A percentile compares a stretch with the other conserved stretches of the same genome.
Evolutionary conservation across 2,797 vertebrate species (phyloP).

Genomic region (Oreonectes daqikongensis): DNA sequence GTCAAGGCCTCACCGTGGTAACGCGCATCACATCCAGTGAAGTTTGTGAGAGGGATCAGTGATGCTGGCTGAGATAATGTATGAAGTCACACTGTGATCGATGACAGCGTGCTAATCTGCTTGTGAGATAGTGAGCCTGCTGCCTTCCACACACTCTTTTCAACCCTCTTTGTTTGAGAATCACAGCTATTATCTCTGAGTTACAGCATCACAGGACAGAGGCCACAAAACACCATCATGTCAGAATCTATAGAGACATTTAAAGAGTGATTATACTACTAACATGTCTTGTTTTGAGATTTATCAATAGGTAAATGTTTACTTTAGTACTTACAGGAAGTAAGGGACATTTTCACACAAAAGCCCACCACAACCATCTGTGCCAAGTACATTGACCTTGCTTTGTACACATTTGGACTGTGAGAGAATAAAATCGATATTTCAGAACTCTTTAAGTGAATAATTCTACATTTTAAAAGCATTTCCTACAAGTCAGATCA

Average conservation of each 20-base stretch:
- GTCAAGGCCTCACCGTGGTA: conserved; percentile 28
- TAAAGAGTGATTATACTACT: conserved; percentile 12
- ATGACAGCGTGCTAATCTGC: conserved; percentile 60
- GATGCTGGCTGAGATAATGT: conserved; percentile 56
- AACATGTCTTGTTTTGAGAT: conserved; percentile 21
- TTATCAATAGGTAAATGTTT: conserved; percentile 11
- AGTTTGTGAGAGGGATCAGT: conserved; percentile 51
- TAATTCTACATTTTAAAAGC: conserved; percentile 9
- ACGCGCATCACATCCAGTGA: conserved; percentile 32
- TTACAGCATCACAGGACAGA: conserved; percentile 12
- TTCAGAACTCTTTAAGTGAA: not conserved
- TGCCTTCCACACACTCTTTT: not conserved
- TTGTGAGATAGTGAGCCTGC: conserved; percentile 52
- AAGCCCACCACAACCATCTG: conserved; percentile 17
- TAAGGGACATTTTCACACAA: not conserved
- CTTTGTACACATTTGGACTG: conserved; percentile 7
- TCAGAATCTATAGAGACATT: conserved; percentile 9
- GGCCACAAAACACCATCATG: conserved; percentile 25
- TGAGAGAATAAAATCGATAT: conserved; percentile 6
- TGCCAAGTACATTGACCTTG: conserved; percentile 20
- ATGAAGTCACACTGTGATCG: conserved; percentile 59
- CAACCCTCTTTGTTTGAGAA: conserved; percentile 37
- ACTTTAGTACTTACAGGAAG: not conserved
- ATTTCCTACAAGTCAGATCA: conserved; percentile 10
- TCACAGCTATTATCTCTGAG: conserved; percentile 48